phyloP scores from a whole-genome alignment of 2,113 vertebrate species.

The Etia nguti region DNA sequence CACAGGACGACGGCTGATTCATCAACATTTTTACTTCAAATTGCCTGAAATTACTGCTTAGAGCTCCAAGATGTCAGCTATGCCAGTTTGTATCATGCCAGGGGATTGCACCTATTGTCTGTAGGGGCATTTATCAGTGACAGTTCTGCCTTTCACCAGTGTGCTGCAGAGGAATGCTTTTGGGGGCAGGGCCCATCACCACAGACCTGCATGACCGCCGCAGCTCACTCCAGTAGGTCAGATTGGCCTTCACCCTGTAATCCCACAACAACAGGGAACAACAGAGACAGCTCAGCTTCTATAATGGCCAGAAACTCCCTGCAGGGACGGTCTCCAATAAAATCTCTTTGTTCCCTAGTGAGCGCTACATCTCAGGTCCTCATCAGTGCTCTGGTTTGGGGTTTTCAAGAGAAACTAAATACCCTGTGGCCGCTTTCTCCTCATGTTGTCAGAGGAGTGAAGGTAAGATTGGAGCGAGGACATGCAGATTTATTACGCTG shows the following conservation, averaged over 20 bases:
- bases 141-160: not conserved
- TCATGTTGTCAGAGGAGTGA: not conserved
- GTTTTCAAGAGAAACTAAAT: conserved; percentile 47
- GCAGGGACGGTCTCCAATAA: conserved; percentile 59
- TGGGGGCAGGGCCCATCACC: not conserved
- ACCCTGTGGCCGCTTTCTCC: conserved; percentile 15
- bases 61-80: not conserved
- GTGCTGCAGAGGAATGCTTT: conserved; percentile 4
- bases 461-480: not conserved
- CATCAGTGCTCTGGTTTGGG: conserved; percentile 46
- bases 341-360: conserved; percentile 60
- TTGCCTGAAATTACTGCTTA: not conserved
- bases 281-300: conserved; percentile 31
- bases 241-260: conserved; percentile 52
- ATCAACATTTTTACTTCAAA: not conserved
- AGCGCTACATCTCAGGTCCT: conserved; percentile 41
- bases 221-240: conserved; percentile 3
- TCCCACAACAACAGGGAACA: conserved; percentile 42
- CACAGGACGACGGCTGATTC: not conserved
- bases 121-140: not conserved
- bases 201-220: conserved; percentile 39
- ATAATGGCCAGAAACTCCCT: conserved; percentile 47
- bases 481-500: conserved; percentile 25
- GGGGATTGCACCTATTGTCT: not conserved
- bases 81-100: not conserved